These are phyloP conservation scores for Condylura cristata DNA, from an alignment of 2,113 vertebrate species.

Conservation along the genomic window DNA sequence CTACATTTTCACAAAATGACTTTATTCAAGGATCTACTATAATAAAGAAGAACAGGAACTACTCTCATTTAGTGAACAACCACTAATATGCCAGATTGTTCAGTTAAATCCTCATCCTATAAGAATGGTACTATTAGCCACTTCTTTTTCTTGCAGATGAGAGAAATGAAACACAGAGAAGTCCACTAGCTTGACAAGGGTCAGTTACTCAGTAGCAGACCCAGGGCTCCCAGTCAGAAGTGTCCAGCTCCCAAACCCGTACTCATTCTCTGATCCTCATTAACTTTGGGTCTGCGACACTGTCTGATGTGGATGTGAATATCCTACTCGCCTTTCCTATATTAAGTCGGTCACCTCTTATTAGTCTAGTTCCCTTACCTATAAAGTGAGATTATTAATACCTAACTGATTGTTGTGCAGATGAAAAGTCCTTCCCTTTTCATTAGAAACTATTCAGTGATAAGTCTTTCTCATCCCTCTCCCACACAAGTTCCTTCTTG, in stretches of 20 bases:
- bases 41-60: not conserved
- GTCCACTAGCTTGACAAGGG: not conserved
- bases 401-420: not conserved
- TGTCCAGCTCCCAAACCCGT: not conserved
- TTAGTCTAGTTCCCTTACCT: not conserved
- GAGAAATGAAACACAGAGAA: not conserved
- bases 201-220: not conserved
- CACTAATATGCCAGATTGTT: not conserved
- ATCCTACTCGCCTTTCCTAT: not conserved
- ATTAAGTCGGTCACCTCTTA: conserved; percentile 13
- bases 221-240: not conserved
- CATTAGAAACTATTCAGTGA: not conserved
- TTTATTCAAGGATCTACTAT: not conserved
- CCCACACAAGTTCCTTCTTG: not conserved
- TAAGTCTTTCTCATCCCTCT: not conserved
- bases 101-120: not conserved
- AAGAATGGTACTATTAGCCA: not conserved
- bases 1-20: not conserved
- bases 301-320: not conserved
- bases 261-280: not conserved
- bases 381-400: conserved; percentile 10
- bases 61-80: not conserved
- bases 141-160: not conserved
- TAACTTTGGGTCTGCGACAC: not conserved
- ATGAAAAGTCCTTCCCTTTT: not conserved